Conservation (phyloP, 2,888 invertebrate genomes). For the Lepetodrilus schrolli region DNA sequence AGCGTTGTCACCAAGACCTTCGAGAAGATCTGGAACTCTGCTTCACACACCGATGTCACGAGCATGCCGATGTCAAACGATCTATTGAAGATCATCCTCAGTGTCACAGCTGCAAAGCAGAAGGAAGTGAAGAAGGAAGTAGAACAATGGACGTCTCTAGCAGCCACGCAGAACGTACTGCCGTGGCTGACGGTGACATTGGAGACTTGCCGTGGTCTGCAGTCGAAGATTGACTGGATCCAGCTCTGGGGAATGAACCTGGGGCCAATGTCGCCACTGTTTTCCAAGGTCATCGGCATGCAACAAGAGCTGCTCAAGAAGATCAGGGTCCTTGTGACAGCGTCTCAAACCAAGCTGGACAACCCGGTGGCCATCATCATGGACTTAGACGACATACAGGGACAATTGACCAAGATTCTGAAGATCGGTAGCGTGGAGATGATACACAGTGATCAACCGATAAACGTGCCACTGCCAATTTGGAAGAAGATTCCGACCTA, state of each 20-base stretch:
- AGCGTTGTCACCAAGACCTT: background rate
- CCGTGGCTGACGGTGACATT: background rate
- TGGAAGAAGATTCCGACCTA: background rate
- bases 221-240: constrained; percentile 22
- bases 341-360: background rate
- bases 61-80: background rate
- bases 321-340: background rate
- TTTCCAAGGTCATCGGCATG: background rate
- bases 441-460: background rate
- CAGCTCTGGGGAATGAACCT: background rate
- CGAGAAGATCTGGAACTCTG: background rate
- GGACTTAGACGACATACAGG: background rate
- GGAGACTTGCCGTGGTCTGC: background rate
- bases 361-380: background rate
- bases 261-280: background rate
- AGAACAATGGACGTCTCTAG: background rate
- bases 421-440: background rate
- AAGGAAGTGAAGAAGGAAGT: background rate
- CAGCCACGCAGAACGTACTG: background rate
- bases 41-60: background rate
- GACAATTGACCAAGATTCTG: background rate
- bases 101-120: background rate
- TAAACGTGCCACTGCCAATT: background rate
- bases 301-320: background rate
- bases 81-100: background rate